A percentile compares a stretch with the other conserved stretches of the same genome.
These are phyloP conservation scores for Antitype chi DNA, from an alignment of 2,888 invertebrate species.

Conservation along the genomic window DNA sequence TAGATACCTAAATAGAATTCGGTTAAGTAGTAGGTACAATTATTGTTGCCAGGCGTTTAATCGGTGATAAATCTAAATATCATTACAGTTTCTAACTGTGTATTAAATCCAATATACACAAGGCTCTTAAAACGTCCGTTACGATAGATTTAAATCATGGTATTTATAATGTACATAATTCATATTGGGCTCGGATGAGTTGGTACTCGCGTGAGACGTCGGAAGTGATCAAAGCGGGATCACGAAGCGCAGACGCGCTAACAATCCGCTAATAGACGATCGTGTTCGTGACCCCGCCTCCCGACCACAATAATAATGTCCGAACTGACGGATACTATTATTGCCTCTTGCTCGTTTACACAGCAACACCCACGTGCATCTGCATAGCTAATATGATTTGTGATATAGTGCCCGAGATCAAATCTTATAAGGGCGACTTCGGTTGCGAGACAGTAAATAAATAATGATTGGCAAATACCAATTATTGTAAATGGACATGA, in stretches of 20 bases:
- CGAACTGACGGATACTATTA: constrained; percentile 68
- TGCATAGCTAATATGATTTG: constrained; percentile 62
- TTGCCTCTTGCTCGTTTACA: constrained; percentile 65
- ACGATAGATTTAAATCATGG: constrained; percentile 58
- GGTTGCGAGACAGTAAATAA: constrained; percentile 53
- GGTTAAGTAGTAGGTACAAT: not conserved
- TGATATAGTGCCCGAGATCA: constrained; percentile 55
- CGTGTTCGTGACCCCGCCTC: constrained; percentile 85
- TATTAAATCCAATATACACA: constrained; percentile 49
- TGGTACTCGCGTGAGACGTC: constrained; percentile 73
- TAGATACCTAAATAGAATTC: not conserved
- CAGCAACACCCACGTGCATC: constrained; percentile 58
- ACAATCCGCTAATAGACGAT: constrained; percentile 87
- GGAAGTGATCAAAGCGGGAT: constrained; percentile 86
- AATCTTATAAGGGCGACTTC: constrained; percentile 57
- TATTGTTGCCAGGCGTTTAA: not conserved
- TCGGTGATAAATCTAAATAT: constrained; percentile 24
- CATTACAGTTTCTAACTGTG: constrained; percentile 42
- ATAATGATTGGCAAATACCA: constrained; percentile 58
- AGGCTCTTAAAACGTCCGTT: constrained; percentile 47
- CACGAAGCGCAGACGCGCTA: constrained; percentile 86
- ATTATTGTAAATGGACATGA: constrained; percentile 59
- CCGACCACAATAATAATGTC: constrained; percentile 80
- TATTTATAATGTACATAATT: constrained; percentile 65
- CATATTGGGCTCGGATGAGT: constrained; percentile 67